Conservation (phyloP, 2,113 vertebrate genomes). For the Spilogale gracilis region DNA sequence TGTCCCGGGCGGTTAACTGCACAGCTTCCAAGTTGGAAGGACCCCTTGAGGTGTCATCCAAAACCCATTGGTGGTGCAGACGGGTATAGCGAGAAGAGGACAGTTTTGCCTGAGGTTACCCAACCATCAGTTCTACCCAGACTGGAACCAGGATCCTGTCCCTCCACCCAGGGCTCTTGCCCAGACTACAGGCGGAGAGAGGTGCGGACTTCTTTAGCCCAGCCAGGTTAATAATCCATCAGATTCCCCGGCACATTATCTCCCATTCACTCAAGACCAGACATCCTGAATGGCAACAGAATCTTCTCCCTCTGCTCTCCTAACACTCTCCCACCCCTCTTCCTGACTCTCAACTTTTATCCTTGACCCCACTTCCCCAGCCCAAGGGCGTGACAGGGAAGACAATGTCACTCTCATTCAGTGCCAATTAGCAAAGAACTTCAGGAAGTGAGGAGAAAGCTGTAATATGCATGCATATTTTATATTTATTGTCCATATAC, state of each 20-base stretch:
- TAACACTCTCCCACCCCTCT: too few relatives aligned
- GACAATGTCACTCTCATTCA: neutral
- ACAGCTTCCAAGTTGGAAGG: neutral
- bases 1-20: neutral
- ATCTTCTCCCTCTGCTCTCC: neutral
- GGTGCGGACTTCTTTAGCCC: neutral
- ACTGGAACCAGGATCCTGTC: neutral
- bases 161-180: neutral
- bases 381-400: neutral
- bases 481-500: neutral
- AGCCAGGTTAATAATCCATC: neutral
- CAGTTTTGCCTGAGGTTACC: neutral
- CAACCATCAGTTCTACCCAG: neutral
- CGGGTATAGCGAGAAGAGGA: neutral
- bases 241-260: neutral
- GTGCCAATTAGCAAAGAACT: neutral
- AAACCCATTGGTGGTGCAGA: neutral
- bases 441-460: neutral
- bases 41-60: neutral
- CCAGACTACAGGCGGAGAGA: fast-evolving
- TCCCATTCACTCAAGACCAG: neutral
- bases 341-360: neutral
- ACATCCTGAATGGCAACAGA: neutral
- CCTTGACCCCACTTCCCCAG: neutral
- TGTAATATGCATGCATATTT: neutral